Percentiles rank a stretch among this genome's conserved stretches.
Evolutionary conservation across 1,140 invertebrate genomes (phyloP).

Genomic region (Scaptomyza pallida): DNA sequence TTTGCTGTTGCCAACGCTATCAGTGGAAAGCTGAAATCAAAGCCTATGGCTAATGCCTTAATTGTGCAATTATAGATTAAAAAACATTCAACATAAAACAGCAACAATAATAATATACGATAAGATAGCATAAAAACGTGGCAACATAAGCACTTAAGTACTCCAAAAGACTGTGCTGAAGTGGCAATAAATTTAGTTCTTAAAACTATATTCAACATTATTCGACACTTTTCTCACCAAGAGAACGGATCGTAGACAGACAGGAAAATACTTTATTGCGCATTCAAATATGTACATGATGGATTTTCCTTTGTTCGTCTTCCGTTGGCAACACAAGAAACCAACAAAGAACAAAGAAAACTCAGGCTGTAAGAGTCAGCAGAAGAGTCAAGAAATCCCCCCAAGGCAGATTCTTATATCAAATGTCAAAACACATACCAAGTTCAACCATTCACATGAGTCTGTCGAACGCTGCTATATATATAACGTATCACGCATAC

Average conservation of each 20-base stretch:
- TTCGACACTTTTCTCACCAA: no score
- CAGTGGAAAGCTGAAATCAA: constrained; percentile 54
- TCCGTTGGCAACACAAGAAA: constrained; percentile 1
- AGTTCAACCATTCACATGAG: neutral
- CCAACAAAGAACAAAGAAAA: constrained; percentile 45
- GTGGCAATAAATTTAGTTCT: no score
- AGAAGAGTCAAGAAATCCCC: constrained; percentile 17
- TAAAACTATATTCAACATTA: constrained; percentile 6
- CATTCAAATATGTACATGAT: constrained; percentile 43
- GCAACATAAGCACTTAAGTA: constrained; percentile 45
- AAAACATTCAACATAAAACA: no score
- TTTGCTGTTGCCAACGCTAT: constrained; percentile 32
- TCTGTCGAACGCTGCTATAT: neutral
- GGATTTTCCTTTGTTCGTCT: constrained; percentile 30
- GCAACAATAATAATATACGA: no score
- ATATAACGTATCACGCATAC: constrained; percentile 29
- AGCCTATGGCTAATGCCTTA: constrained; percentile 54
- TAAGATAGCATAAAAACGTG: constrained; percentile 27
- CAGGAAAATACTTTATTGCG: constrained; percentile 22
- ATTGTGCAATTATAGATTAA: constrained; percentile 66
- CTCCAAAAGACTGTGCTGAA: constrained; percentile 11
- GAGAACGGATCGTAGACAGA: constrained; percentile 1
- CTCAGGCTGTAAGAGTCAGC: neutral
- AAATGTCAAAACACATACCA: constrained; percentile 8
- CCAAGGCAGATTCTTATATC: neutral